Base-by-base conservation (phyloP, 2,797 vertebrate genomes). In the Coregonus ussuriensis region DNA sequence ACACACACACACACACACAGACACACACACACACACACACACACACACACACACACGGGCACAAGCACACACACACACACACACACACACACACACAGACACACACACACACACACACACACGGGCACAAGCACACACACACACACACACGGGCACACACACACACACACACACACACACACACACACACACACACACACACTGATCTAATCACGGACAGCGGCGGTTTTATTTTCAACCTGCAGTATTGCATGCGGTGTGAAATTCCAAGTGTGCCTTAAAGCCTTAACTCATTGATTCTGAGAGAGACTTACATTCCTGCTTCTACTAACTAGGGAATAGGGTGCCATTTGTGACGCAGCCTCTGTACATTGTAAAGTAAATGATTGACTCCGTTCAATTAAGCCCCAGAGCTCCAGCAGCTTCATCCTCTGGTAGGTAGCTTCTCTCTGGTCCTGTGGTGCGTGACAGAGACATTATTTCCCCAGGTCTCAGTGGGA, bases 231-330 rank as follows among this genome's bases (percentile, higher is more conserved):
- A 62, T 62, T 62, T 11, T 21, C 56, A n/a, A 62, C 56, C 56
- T 62, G n/a, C 41, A 47, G 41, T 47, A 47, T 9, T 13, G 41
- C 53, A 56, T 56, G 53, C 1, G 53, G 53, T 56, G 53, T 62
- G n/a, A 62, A 62, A 62, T n/a, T n/a, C 56, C 56, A 62, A 62
- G 56, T 62, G 56, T 21, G n/a, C n/a, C 56, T 62, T 18, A 62
- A 62, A 62, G 56, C 6, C 56, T 6, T 62, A 11, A 62, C 21
- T 62, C 18, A 62, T n/a, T 62, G 15, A 62, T 21, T 62, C 15
- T 62, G 56, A 62, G n/a, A 7, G 56, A n/a, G 56, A 9, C 56
- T 21, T 21, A 62, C 56, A 62, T 62, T 62, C n/a, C 56, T 25
- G 56, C n/a, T 7, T 62, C 56, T 62, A 3, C 56, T 59, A 59